These are phyloP conservation scores for Brachionus angularis DNA, from an alignment of 1,140 invertebrate genomes.

Conservation along the genomic window DNA sequence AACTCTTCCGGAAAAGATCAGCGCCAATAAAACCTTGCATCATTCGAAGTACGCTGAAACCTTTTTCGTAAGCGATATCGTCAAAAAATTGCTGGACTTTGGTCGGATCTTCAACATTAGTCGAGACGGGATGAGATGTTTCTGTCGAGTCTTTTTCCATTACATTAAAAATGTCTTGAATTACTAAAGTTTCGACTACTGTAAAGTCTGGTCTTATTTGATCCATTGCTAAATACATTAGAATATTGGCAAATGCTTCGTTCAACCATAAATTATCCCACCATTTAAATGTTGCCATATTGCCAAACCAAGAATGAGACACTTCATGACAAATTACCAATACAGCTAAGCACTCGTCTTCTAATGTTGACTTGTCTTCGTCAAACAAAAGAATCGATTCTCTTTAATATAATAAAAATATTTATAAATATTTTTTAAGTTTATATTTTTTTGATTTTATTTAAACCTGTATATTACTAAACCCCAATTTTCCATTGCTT, in stretches of 20 bases:
- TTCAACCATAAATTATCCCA: constrained; percentile 61
- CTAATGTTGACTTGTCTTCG: constrained; percentile 50
- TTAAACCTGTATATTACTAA: constrained; percentile 54
- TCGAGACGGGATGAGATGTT: constrained; percentile 60
- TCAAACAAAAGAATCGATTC: constrained; percentile 56
- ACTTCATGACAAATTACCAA: constrained; percentile 55
- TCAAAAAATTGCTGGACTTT: constrained; percentile 55
- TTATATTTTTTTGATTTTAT: too few relatives aligned
- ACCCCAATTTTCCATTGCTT: constrained; percentile 61
- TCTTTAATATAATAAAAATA: background rate
- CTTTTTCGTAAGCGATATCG: constrained; percentile 57
- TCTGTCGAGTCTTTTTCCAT: constrained; percentile 54
- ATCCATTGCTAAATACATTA: constrained; percentile 56
- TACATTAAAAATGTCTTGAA: constrained; percentile 53
- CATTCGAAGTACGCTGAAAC: constrained; percentile 55
- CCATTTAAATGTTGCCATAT: constrained; percentile 60
- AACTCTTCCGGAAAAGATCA: constrained; percentile 50
- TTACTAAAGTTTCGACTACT: constrained; percentile 45
- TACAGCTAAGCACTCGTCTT: constrained; percentile 52
- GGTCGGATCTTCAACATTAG: constrained; percentile 51
- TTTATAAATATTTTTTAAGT: background rate
- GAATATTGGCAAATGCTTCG: constrained; percentile 59
- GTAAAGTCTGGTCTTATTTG: constrained; percentile 53
- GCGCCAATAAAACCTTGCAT: constrained; percentile 53
- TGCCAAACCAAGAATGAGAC: constrained; percentile 60